Evolutionary conservation across 2,888 invertebrate genomes (phyloP), one percentile per base, ranked within the genome.

Genomic region (Pilophorus perplexus): DNA sequence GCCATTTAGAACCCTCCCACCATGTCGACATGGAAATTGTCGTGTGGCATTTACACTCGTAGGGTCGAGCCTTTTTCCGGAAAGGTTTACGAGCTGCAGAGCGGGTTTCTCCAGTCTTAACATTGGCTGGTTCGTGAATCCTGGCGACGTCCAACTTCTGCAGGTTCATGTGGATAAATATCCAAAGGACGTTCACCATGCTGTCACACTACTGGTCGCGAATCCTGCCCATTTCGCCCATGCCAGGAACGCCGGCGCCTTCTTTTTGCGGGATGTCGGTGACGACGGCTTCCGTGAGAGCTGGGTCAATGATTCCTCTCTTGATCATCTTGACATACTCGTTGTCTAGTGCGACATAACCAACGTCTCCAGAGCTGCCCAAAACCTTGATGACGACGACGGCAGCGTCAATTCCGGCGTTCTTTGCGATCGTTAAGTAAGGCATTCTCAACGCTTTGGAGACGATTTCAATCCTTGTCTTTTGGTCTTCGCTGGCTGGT

Each of bases 251-350:
- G 76, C 82, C 81, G 44, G 86, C 83, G 72, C 90, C 87, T 77
- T 97, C 96, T 77, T 91, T 88, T 75, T 89, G 90, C 20, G 98
- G 98, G 52, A 93, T 80, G 75, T 99, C 99, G 40, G 92, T 89
- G 69, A 99, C 90, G 8, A 99, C 99, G 37, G 90, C 90, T 80
- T 99, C 99, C 0, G 95, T 95, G n/a, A 96, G 97, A 25, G 94
- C 91, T 50, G 87, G 74, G 91, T 90, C n/a, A n/a, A n/a, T n/a
- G n/a, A n/a, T n/a, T n/a, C n/a, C n/a, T 76, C 87, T 87, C 74
- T 92, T 90, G 74, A 95, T 90, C 85, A 97, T 88, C 77, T 96
- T 90, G 5, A 91, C 91, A 78, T 89, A 95, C 77, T 90, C 88
- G 75, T 88, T 86, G 74, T 89, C 90, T 68, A 93, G 77, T 0